These are phyloP conservation scores for Nycticebus coucang DNA, from an alignment of 2,113 vertebrate species.

Conservation along the genomic window DNA sequence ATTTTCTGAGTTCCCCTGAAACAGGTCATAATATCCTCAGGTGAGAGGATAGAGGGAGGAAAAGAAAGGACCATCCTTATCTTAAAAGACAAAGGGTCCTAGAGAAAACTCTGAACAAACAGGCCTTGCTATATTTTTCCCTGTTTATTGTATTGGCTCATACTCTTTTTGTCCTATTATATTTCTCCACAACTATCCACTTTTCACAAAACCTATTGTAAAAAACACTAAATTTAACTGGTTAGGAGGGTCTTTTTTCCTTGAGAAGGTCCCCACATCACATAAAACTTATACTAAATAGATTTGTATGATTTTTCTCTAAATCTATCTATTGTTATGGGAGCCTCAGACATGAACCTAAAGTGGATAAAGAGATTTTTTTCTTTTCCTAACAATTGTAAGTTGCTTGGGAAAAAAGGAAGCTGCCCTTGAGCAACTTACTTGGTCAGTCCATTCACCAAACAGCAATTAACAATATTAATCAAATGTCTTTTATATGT, in stretches of 20 bases:
- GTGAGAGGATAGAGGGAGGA: neutral
- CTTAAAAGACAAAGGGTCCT: neutral
- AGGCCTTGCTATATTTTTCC: neutral
- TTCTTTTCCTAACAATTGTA: neutral
- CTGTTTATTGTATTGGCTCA: neutral
- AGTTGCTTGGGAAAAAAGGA: neutral
- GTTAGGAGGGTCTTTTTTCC: neutral
- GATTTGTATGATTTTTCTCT: neutral
- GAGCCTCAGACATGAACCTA: neutral
- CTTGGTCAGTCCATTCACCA: slow-evolving; percentile 40
- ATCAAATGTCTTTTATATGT: slow-evolving; percentile 37
- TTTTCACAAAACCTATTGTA: neutral
- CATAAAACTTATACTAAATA: slow-evolving; percentile 15
- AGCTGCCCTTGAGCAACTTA: slow-evolving; percentile 4
- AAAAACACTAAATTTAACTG: neutral
- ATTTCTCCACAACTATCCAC: neutral
- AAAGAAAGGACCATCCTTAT: neutral
- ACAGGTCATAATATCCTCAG: neutral
- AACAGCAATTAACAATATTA: slow-evolving; percentile 32
- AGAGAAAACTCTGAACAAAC: neutral
- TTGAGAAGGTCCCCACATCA: neutral
- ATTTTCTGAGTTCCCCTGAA: neutral
- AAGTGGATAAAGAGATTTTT: neutral
- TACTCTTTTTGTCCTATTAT: neutral
- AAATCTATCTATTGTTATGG: neutral